Base-by-base conservation (phyloP, 2,113 vertebrate genomes). In the Podilymbus podiceps region DNA sequence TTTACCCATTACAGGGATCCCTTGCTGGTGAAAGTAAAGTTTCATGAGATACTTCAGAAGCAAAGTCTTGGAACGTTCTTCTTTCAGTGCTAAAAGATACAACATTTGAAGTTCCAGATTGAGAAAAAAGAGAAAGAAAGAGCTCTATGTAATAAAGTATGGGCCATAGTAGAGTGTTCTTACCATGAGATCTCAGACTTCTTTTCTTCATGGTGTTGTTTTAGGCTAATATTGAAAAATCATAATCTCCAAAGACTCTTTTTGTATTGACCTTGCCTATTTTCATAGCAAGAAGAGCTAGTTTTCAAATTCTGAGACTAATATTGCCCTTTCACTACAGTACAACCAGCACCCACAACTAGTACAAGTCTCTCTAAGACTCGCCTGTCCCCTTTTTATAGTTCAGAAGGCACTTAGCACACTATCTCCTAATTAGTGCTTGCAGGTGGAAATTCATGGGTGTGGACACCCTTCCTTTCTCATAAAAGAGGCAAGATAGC, bases 301-400 rank as follows among this genome's bases (percentile, higher is more conserved):
- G n/a, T n/a, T 82, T 76, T 68, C 5, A 27, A 6, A 12, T 47
- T 22, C 28, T 50, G 14, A 49, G 4, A 23, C 11, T 15, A 59
- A 31, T 7, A 56, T 1, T 11, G 4, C 35, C 0, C 6, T 50
- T 8, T 5, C 40, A 52, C 22, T 1, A 40, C 31, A 46, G 1
- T 7, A 50, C 1, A 75, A 72, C 8, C 8, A 67, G 1, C 12
- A 78, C 9, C 7, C 1, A 12, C 2, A 72, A 16, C 24, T 14
- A 20, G 11, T 31, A 31, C 4, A 64, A 4, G 2, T 4, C 18
- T 60, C 6, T 22, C 17, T 17, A 24, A 24, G 27, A 3, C n/a
- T 24, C 2, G 42, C 11, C 31, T 55, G n/a, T 42, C 33, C 50
- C 38, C 47, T 69, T 80, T 76, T 90, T 50, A 46, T 38, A 42